These are phyloP conservation scores for Drosophila pseudotalamancana DNA, from an alignment of 2,888 invertebrate genomes.

Conservation along the genomic window DNA sequence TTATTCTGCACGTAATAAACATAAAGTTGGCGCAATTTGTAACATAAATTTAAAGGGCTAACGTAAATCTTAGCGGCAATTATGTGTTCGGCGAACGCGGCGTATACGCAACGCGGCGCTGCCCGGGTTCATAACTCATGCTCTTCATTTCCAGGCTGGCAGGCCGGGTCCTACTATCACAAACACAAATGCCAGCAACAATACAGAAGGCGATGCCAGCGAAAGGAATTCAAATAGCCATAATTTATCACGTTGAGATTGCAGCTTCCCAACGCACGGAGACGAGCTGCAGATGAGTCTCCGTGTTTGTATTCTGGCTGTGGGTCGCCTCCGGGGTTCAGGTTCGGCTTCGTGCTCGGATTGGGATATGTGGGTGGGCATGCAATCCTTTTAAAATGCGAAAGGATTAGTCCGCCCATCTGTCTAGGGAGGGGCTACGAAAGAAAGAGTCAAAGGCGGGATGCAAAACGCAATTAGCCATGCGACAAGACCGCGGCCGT, in stretches of 20 bases:
- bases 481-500: conserved; percentile 55
- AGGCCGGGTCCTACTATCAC: conserved; percentile 22
- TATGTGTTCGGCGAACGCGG: conserved; percentile 70
- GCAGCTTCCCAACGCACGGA: conserved; percentile 61
- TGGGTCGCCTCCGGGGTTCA: conserved; percentile 22
- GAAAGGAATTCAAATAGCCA: conserved; percentile 77
- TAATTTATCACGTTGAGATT: conserved; percentile 78
- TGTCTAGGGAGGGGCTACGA: conserved; percentile 3
- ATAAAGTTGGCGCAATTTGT: conserved; percentile 77
- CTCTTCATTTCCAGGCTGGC: conserved; percentile 67
- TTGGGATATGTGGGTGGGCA: conserved; percentile 13
- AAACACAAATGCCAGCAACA: conserved; percentile 25
- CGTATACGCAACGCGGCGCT: conserved; percentile 57
- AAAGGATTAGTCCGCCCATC: conserved; percentile 47
- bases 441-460: conserved; percentile 32
- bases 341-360: conserved; percentile 13
- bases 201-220: conserved; percentile 34
- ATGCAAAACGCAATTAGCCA: conserved; percentile 63
- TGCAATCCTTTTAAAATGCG: conserved; percentile 45
- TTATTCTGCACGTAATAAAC: conserved; percentile 78
- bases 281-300: conserved; percentile 55
- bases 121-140: conserved; percentile 69
- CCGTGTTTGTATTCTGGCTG: conserved; percentile 12
- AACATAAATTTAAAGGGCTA: conserved; percentile 76
- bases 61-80: conserved; percentile 78